Evolutionary conservation across 2,113 vertebrate species (phyloP).

Genomic region (Melanotaenia duboulayi): DNA sequence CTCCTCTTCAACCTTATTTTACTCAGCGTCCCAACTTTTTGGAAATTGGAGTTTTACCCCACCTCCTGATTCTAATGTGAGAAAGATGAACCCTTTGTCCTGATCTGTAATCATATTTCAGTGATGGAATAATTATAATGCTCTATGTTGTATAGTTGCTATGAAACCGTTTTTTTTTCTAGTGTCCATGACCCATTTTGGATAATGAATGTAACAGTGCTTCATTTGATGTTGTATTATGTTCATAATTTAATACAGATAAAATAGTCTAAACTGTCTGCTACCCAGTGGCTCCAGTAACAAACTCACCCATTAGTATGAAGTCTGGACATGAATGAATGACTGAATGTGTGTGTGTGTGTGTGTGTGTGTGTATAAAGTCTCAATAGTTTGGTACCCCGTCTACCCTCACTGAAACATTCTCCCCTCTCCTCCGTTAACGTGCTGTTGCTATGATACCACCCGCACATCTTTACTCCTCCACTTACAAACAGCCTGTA

Average conservation of each 20-base stretch:
- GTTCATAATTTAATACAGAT: not conserved
- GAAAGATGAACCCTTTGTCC: no score
- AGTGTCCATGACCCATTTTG: no score
- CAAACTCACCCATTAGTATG: constrained; percentile 29
- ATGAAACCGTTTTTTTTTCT: no score
- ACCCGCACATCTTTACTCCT: constrained; percentile 61
- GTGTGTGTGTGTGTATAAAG: constrained; percentile 1
- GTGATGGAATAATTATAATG: no score
- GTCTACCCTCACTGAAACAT: constrained; percentile 58
- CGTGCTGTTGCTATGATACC: constrained; percentile 79
- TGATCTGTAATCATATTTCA: no score
- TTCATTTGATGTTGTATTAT: not conserved
- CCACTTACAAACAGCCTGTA: constrained; percentile 42
- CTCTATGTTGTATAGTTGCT: no score
- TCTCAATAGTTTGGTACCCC: constrained; percentile 47
- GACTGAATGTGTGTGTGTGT: constrained; percentile 17
- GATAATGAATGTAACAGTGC: not conserved
- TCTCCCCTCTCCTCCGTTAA: constrained; percentile 61
- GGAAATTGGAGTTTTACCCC: no score
- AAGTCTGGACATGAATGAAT: constrained; percentile 5
- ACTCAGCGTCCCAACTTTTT: no score
- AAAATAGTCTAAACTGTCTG: constrained; percentile 7
- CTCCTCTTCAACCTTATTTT: no score
- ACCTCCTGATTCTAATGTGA: no score
- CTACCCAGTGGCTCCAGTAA: not conserved